Conservation (phyloP, 2,113 vertebrate species). For the Chelonoidis abingdonii region DNA sequence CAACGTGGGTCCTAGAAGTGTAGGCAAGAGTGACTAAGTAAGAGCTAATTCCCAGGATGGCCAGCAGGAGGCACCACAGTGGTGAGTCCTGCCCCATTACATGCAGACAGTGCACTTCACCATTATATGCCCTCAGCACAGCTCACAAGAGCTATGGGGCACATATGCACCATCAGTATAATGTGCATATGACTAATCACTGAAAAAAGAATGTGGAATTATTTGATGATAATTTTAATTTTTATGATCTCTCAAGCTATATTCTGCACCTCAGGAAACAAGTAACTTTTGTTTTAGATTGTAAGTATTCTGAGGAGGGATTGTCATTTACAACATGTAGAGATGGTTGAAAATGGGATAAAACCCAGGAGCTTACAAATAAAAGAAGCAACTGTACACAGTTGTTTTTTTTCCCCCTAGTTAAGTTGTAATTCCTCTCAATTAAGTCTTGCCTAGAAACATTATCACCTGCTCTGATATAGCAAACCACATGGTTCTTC, state of each 20-base stretch:
- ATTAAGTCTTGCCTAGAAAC: neutral
- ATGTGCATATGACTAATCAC: neutral
- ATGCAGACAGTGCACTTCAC: neutral
- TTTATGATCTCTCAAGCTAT: neutral
- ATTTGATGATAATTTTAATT: neutral
- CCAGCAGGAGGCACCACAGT: too few relatives aligned
- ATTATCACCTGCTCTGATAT: slow-evolving; percentile 29
- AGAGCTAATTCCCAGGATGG: too few relatives aligned
- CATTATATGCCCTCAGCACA: neutral
- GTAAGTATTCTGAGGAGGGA: neutral
- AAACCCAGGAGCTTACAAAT: neutral
- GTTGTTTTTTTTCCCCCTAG: neutral
- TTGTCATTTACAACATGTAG: neutral
- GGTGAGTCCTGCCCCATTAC: too few relatives aligned
- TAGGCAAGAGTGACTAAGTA: too few relatives aligned
- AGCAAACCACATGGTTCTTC: slow-evolving; percentile 18
- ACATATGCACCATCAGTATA: neutral
- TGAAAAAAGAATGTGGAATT: neutral
- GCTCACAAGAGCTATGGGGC: neutral
- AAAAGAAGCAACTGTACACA: neutral
- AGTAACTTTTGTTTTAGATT: neutral
- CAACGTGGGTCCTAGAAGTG: too few relatives aligned
- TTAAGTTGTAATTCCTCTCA: neutral
- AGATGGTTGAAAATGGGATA: neutral
- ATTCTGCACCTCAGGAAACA: neutral